Evolutionary conservation across 2,797 vertebrate species (phyloP).

Genomic region (Nannoperca australis): DNA sequence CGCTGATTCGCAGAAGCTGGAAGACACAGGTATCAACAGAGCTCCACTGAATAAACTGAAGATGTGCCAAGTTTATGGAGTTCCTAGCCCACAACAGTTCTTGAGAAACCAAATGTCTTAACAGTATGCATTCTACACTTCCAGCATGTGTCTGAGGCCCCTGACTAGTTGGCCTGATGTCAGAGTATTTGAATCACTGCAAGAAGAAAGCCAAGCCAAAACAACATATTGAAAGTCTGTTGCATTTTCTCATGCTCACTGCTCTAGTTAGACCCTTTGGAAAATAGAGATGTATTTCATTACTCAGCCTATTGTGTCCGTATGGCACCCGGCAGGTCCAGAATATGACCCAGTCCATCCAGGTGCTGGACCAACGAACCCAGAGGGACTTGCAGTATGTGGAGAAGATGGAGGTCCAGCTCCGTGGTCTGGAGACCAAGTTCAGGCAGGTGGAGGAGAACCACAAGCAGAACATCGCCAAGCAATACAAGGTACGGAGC

Average conservation of each 20-base stretch:
- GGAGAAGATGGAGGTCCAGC: conserved; percentile 99
- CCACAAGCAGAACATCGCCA: conserved; percentile 97
- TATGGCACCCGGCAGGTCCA: conserved; percentile 89
- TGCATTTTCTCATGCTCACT: conserved; percentile 22
- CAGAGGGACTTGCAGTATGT: conserved; percentile 98
- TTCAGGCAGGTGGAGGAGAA: conserved; percentile 98
- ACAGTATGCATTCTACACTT: conserved; percentile 64
- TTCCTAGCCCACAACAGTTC: conserved; percentile 30
- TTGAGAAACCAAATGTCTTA: conserved; percentile 63
- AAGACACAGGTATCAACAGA: conserved; percentile 15
- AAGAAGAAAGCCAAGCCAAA: conserved; percentile 44
- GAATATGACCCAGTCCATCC: conserved; percentile 99
- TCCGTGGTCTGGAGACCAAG: conserved; percentile 96
- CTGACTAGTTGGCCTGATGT: conserved; percentile 65
- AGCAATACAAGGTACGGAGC: conserved; percentile 96
- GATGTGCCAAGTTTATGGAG: conserved; percentile 26
- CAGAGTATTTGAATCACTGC: conserved; percentile 60
- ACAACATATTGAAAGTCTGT: conserved; percentile 63
- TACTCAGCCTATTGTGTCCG: conserved; percentile 11
- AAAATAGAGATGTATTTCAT: background rate
- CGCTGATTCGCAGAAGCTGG: conserved; percentile 1
- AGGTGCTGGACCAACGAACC: conserved; percentile 96
- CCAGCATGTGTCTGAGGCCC: conserved; percentile 63
- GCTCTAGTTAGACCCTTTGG: conserved; percentile 5
- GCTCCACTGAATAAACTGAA: conserved; percentile 15